Conservation (phyloP, 2,797 vertebrate genomes). For the Perodicticus potto region DNA sequence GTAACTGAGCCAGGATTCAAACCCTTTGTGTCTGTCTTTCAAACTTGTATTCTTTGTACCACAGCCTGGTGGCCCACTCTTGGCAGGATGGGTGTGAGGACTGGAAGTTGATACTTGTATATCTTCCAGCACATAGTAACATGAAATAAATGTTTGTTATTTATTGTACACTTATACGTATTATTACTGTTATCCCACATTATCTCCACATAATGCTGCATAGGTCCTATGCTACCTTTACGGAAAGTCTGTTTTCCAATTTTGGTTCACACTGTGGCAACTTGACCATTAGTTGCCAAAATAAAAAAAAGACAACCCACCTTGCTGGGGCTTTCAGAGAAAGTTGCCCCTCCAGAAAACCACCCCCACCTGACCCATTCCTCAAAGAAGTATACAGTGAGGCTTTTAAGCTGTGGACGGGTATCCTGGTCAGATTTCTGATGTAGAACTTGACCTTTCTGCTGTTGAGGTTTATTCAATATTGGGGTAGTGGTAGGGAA, state of each 20-base stretch:
- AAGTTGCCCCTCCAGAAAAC: background rate
- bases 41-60: background rate
- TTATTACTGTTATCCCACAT: background rate
- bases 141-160: background rate
- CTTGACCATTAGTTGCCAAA: background rate
- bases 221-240: background rate
- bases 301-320: background rate
- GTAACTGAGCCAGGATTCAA: background rate
- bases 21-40: background rate
- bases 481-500: background rate
- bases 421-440: background rate
- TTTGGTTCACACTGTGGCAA: background rate
- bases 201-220: background rate
- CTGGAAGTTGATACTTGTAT: background rate
- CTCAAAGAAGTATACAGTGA: background rate
- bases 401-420: background rate
- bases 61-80: background rate
- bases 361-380: background rate
- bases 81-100: background rate
- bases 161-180: background rate
- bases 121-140: background rate
- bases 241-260: background rate
- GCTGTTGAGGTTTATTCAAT: background rate
- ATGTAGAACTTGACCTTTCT: background rate
- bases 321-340: background rate